phyloP scores from a whole-genome alignment of 2,113 vertebrate species.

The Nasalis larvatus region DNA sequence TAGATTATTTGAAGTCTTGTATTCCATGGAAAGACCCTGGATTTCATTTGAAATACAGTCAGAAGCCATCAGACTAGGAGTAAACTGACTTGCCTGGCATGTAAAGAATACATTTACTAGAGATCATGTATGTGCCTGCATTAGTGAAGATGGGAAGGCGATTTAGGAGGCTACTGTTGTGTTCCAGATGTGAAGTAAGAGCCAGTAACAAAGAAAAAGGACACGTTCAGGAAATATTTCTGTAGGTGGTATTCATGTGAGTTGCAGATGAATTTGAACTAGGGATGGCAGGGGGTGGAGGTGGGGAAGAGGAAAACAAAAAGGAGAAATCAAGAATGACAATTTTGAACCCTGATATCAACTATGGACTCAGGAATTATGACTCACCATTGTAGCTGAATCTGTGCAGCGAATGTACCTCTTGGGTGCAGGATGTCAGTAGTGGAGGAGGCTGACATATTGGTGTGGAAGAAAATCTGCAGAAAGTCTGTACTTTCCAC shows the following conservation, averaged over 20 bases:
- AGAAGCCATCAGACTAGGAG: not conserved
- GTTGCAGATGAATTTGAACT: not conserved
- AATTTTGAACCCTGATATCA: not conserved
- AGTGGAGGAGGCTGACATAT: too few species aligned
- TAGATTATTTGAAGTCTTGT: not conserved
- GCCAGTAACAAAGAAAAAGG: not conserved
- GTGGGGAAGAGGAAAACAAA: not conserved
- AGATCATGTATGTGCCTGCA: fast-evolving
- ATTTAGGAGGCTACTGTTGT: not conserved
- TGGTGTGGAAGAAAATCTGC: not conserved
- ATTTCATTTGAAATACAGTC: not conserved
- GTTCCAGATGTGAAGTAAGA: not conserved
- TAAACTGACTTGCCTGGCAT: not conserved
- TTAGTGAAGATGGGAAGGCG: not conserved
- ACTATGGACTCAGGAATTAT: not conserved
- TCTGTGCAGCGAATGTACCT: fast-evolving
- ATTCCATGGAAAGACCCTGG: not conserved
- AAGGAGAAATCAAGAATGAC: not conserved
- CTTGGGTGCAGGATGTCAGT: not conserved
- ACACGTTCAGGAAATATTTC: not conserved
- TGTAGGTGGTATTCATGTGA: not conserved
- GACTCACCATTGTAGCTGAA: not conserved
- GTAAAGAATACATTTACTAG: not conserved
- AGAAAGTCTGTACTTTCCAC: not conserved
- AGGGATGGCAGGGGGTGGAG: not conserved